Percentiles rank a stretch among this genome's conserved stretches.
Conservation (phyloP, 2,888 invertebrate genomes). For the Acronicta psi region DNA sequence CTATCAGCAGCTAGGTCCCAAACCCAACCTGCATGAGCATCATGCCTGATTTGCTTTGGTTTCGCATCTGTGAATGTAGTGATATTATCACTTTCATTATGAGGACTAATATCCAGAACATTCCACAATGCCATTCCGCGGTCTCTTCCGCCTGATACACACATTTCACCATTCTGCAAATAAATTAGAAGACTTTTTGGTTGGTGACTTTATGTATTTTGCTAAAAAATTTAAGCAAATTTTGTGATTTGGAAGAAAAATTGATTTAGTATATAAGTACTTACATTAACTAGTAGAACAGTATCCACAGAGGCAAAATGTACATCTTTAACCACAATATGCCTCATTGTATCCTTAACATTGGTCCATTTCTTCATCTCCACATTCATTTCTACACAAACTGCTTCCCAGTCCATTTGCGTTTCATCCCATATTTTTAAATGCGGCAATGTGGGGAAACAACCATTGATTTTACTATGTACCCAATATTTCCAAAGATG, state of each 20-base stretch:
- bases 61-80: slow-evolving; percentile 67
- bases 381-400: slow-evolving; percentile 90
- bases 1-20: slow-evolving; percentile 88
- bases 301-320: slow-evolving; percentile 90
- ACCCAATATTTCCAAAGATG: slow-evolving; percentile 89
- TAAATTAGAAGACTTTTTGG: slow-evolving; percentile 15
- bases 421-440: slow-evolving; percentile 76
- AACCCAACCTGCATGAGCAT: slow-evolving; percentile 91
- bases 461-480: slow-evolving; percentile 77
- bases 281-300: slow-evolving; percentile 88
- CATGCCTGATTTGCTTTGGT: slow-evolving; percentile 73
- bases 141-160: slow-evolving; percentile 90
- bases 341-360: slow-evolving; percentile 79
- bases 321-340: slow-evolving; percentile 84
- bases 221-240: background rate
- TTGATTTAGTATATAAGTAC: slow-evolving; percentile 51
- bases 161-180: slow-evolving; percentile 81
- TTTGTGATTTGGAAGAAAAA: too few species aligned
- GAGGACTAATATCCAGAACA: slow-evolving; percentile 72
- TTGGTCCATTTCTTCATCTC: slow-evolving; percentile 88
- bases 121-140: slow-evolving; percentile 88
- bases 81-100: slow-evolving; percentile 64
- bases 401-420: slow-evolving; percentile 86
- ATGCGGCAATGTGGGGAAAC: slow-evolving; percentile 78
- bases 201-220: background rate